phyloP scores from a whole-genome alignment of 1,140 invertebrate genomes.

The Lysiphlebus fabarum region DNA sequence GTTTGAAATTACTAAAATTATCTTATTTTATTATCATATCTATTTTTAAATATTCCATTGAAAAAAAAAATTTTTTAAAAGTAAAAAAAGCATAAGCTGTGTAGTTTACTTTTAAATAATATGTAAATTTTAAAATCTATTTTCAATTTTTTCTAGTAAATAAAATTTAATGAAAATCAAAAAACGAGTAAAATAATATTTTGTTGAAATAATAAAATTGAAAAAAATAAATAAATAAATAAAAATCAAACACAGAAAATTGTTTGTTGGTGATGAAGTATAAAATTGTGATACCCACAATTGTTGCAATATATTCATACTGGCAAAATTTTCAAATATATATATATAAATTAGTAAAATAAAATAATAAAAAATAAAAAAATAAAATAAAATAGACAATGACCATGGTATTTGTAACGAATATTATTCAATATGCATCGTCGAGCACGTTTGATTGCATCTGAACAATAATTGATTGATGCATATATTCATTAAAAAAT shows the following conservation, averaged over 20 bases:
- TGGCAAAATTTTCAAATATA: slow-evolving; percentile 31
- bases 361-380: background rate
- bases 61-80: too few relatives aligned
- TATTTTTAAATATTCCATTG: too few relatives aligned
- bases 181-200: too few relatives aligned
- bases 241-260: too few relatives aligned
- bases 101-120: too few relatives aligned
- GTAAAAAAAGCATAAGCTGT: too few relatives aligned
- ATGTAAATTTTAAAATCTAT: too few relatives aligned
- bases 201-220: too few relatives aligned
- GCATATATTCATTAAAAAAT: background rate
- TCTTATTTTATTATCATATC: background rate
- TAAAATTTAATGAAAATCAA: too few relatives aligned
- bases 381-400: background rate
- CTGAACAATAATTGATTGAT: slow-evolving; percentile 26
- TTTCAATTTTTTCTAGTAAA: too few relatives aligned
- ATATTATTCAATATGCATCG: slow-evolving; percentile 30
- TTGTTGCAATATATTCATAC: slow-evolving; percentile 34
- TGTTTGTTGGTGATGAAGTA: slow-evolving; percentile 32
- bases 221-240: too few relatives aligned
- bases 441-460: slow-evolving; percentile 25
- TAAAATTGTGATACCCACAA: slow-evolving; percentile 42
- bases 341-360: background rate
- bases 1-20: background rate
- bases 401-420: slow-evolving; percentile 24